A percentile compares a stretch with the other conserved stretches of the same genome.
These are phyloP conservation scores for Etia nguti DNA, from an alignment of 2,113 vertebrate genomes.

Conservation along the genomic window DNA sequence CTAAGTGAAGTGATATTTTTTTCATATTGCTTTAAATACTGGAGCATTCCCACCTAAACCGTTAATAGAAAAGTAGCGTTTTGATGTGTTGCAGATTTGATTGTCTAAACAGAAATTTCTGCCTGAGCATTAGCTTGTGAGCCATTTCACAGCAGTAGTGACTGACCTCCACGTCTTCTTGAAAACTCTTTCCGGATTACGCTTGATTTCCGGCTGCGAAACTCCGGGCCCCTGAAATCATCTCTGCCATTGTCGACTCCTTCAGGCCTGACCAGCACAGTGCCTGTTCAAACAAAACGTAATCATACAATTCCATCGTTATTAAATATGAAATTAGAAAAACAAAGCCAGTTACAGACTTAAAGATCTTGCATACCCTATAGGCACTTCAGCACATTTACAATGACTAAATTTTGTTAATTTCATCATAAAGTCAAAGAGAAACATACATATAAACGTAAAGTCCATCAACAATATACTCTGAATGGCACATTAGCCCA, in stretches of 20 bases:
- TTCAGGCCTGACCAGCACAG: slow-evolving; percentile 91
- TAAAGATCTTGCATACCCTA: neutral
- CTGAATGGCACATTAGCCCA: neutral
- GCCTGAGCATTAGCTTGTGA: neutral
- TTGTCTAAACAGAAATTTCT: neutral
- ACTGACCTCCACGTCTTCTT: slow-evolving; percentile 89
- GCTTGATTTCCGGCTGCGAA: slow-evolving; percentile 82
- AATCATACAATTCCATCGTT: neutral
- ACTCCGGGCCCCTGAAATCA: slow-evolving; percentile 98
- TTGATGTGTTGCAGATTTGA: neutral
- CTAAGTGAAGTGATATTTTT: neutral
- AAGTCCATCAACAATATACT: neutral
- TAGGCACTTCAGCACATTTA: neutral
- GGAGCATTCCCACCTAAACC: neutral
- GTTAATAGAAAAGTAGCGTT: neutral
- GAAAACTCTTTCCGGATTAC: slow-evolving; percentile 83
- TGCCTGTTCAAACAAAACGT: slow-evolving; percentile 72
- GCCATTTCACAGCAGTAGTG: neutral
- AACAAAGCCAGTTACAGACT: neutral
- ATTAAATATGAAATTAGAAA: neutral
- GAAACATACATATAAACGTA: neutral
- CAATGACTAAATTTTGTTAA: neutral
- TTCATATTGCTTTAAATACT: neutral
- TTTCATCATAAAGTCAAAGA: neutral
- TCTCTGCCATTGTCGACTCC: slow-evolving; percentile 91